Evolutionary conservation across 2,113 vertebrate species (phyloP).

Genomic region (Ochotona princeps): DNA sequence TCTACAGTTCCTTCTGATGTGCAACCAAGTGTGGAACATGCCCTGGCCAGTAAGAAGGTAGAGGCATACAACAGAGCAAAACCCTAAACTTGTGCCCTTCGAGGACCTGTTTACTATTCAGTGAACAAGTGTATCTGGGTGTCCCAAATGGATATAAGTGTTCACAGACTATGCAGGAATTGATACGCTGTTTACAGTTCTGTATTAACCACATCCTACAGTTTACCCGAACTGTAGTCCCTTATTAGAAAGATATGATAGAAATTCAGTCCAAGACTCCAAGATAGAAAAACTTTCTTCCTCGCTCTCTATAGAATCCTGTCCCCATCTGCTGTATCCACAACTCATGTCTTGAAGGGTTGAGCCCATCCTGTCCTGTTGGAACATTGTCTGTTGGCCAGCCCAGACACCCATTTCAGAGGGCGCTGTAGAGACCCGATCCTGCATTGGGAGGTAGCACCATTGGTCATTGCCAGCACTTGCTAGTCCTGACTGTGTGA

Average conservation of each 20-base stretch:
- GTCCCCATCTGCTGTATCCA: neutral
- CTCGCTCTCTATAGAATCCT: neutral
- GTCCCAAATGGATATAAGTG: neutral
- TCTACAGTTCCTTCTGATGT: neutral
- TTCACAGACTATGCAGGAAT: neutral
- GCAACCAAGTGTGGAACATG: neutral
- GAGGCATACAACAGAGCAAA: neutral
- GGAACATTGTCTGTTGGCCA: neutral
- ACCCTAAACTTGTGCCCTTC: neutral
- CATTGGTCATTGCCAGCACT: too few relatives aligned
- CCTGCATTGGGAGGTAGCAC: neutral
- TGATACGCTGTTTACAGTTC: neutral
- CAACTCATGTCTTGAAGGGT: neutral
- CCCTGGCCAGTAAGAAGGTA: neutral
- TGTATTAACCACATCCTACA: neutral
- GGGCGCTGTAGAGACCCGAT: neutral
- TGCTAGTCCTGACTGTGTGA: neutral
- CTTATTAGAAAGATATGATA: neutral
- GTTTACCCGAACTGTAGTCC: neutral
- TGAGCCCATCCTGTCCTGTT: neutral
- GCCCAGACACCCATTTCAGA: neutral
- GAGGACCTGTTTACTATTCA: neutral
- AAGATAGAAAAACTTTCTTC: neutral
- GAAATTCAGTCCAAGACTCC: neutral
- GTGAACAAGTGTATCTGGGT: neutral